Conservation (phyloP, 2,888 invertebrate species). For the Petrolisthes manimaculis region DNA sequence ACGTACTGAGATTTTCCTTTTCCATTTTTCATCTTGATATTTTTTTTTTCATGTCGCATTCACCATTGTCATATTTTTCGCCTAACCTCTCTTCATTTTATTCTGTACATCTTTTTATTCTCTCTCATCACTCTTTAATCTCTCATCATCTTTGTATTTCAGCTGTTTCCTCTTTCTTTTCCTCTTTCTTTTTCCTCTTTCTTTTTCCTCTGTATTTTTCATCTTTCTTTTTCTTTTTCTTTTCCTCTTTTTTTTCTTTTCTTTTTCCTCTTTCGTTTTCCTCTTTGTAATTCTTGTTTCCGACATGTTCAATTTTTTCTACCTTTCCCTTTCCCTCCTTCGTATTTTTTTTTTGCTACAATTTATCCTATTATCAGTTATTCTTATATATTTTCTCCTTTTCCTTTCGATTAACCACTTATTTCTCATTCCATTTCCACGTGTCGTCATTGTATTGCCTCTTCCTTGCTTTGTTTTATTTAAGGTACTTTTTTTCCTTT, state of each 20-base stretch:
- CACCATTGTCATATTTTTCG: neutral
- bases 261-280: neutral
- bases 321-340: neutral
- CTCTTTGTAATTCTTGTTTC: neutral
- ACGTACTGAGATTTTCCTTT: neutral
- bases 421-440: neutral
- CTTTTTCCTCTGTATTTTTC: neutral
- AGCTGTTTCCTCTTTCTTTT: neutral
- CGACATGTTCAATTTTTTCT: neutral
- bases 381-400: neutral
- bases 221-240: neutral
- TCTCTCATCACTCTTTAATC: too few relatives aligned
- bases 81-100: neutral
- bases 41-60: neutral
- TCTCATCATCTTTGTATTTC: neutral
- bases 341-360: neutral
- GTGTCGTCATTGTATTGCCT: too few relatives aligned
- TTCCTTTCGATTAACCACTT: neutral
- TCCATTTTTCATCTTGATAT: neutral
- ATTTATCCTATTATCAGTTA: neutral
- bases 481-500: too few relatives aligned
- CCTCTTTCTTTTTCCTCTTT: neutral
- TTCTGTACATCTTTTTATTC: neutral
- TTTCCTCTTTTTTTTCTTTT: neutral
- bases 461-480: too few relatives aligned